Evolutionary conservation across 2,797 vertebrate species (phyloP).

Genomic region (Hemibagrus guttatus): DNA sequence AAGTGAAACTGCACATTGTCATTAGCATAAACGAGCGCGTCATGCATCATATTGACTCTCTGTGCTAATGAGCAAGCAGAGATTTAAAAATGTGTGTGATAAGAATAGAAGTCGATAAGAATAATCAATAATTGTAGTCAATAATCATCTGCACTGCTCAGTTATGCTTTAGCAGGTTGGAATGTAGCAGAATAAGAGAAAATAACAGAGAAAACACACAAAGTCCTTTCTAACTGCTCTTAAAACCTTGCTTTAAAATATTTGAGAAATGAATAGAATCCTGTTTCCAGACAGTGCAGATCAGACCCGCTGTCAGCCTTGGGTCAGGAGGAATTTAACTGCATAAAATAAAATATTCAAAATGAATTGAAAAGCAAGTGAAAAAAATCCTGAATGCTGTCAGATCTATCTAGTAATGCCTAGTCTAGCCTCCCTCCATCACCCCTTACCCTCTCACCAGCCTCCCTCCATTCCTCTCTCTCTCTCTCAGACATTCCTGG

Average conservation of each 20-base stretch:
- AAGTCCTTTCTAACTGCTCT: not conserved
- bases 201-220: not conserved
- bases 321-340: not conserved
- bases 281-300: not conserved
- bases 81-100: not conserved
- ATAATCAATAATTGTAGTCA: not conserved
- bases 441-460: not conserved
- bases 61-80: not conserved
- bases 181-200: not conserved
- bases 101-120: not conserved
- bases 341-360: not conserved
- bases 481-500: too few species aligned
- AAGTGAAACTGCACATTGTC: not conserved
- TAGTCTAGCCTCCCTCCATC: too few species aligned
- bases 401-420: too few species aligned
- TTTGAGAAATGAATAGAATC: not conserved
- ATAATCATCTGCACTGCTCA: not conserved
- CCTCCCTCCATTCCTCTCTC: not conserved
- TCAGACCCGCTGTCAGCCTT: not conserved
- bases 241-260: not conserved
- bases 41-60: not conserved
- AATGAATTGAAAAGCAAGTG: not conserved
- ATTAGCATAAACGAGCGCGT: not conserved
- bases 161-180: not conserved
- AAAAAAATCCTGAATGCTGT: not conserved